Base-by-base conservation (phyloP, 2,888 invertebrate genomes). In the Thymelicus lineola region DNA sequence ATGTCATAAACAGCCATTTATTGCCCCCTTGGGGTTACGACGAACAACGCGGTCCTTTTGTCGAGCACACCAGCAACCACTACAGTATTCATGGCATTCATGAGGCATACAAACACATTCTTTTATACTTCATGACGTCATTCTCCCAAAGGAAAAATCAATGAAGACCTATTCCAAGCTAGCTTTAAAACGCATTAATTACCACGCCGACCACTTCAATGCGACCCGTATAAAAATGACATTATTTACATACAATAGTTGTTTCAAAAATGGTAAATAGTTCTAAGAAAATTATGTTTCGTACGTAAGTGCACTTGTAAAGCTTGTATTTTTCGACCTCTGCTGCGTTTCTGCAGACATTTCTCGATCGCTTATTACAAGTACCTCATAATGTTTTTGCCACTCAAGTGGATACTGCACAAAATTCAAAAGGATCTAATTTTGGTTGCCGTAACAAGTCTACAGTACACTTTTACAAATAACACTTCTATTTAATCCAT, bases 161-260 rank as follows among this genome's bases (percentile, higher is more conserved):
- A 63, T 38, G 38, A 35, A 35, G 50, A 63, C 50, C n/a, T 61
- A 61, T 62, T 53, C 38, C 50, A 50, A 63, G 12, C 36, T 53
- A 17, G 35, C 48, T 62, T 62, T 62, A 62, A 62, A 62, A 62
- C 62, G 17, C 62, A 62, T 62, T 62, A 50, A 62, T 62, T 62
- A 50, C 62, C 48, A 50, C 48, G 48, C 10, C 35, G 28, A n/a
- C 42, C 6, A 60, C 45, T 35, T 61, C 9, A 50, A 36, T 50
- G 62, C 62, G 50, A 62, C 36, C 48, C 15, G 38, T 53, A 53
- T 63, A 63, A 53, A 53, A 63, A 63, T 45, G 36, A 17, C 38
- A 48, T 50, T 63, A 63, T 63, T 63, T 50, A 63, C 50, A 63
- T 63, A 63, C 63, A 63, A 63, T 63, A 50, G 50, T 12, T 28